Conservation (phyloP, 1,140 invertebrate genomes). For the Eueides isabella region DNA sequence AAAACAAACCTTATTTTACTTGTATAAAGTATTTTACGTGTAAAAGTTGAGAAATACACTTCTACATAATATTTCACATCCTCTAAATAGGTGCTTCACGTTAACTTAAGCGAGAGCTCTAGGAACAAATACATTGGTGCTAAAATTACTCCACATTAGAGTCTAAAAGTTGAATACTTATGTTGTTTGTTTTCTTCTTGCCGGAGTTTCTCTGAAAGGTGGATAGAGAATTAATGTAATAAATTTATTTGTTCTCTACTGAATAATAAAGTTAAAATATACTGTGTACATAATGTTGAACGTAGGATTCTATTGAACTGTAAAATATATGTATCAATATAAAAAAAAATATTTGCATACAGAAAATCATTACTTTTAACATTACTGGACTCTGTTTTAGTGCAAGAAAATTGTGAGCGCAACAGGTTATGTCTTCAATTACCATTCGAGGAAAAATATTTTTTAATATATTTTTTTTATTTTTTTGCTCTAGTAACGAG, state of each 20-base stretch:
- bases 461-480: too few relatives aligned
- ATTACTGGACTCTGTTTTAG: too few relatives aligned
- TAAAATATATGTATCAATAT: too few relatives aligned
- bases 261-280: not conserved
- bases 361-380: too few relatives aligned
- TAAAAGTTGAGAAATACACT: not conserved
- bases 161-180: not conserved
- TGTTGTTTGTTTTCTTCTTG: not conserved
- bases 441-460: too few relatives aligned
- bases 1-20: not conserved
- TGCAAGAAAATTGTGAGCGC: too few relatives aligned
- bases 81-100: not conserved
- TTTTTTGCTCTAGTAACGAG: too few relatives aligned
- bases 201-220: not conserved
- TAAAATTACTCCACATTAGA: constrained; percentile 6
- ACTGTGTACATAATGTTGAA: too few relatives aligned
- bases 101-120: not conserved
- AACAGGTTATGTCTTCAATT: too few relatives aligned
- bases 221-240: not conserved
- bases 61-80: not conserved
- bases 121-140: not conserved
- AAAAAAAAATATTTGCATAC: too few relatives aligned
- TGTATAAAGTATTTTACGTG: not conserved
- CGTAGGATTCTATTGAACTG: too few relatives aligned
- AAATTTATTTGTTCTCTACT: not conserved